Evolutionary conservation across 2,113 vertebrate genomes (phyloP), one percentile per base, ranked within the genome.

Genomic region (Shinisaurus crocodilurus): DNA sequence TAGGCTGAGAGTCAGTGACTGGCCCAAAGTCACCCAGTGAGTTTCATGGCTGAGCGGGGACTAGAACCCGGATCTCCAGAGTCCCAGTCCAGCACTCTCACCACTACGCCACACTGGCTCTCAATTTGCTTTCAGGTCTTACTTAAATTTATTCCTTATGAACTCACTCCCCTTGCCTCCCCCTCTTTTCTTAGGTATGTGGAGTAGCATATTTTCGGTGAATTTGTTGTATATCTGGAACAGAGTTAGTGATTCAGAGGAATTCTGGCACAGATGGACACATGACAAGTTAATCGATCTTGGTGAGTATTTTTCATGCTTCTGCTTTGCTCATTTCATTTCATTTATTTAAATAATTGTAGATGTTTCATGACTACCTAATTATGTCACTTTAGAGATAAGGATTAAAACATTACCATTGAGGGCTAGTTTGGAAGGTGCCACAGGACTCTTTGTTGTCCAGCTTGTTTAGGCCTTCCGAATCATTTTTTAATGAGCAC

Each of bases 141-240:
- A 29, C 10, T 27, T 81, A 75, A 89, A 74, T 57, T 18, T 34
- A 57, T 69, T 43, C 40, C 57, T 60, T 67, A 8, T 50, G 27
- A 70, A 69, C 27, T 69, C 65, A 34, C 16, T 40, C 40, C 70
- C 29, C 29, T 48, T 6, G 6, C 23, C 43, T 25, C 20, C 34
- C 45, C 16, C 4, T n/a, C 16, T 10, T 54, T 90, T 75, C 84
- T 60, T 84, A 98, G 98, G 98, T 70, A 92, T 98, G 93, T 98
- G 98, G 98, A 97, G 98, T 90, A 98, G 97, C 77, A 97, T 98
- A 93, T 98, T 98, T 95, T 98, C 98, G 74, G 90, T 98, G 90
- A 98, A 98, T 81, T 91, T 98, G 5, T 95, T 98, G 15, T 97
- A 98, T 90, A 97, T 96, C 90, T 98, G 97, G 97, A 97, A 97